phyloP scores from a whole-genome alignment of 2,797 vertebrate genomes.

The Phoebastria nigripes region DNA sequence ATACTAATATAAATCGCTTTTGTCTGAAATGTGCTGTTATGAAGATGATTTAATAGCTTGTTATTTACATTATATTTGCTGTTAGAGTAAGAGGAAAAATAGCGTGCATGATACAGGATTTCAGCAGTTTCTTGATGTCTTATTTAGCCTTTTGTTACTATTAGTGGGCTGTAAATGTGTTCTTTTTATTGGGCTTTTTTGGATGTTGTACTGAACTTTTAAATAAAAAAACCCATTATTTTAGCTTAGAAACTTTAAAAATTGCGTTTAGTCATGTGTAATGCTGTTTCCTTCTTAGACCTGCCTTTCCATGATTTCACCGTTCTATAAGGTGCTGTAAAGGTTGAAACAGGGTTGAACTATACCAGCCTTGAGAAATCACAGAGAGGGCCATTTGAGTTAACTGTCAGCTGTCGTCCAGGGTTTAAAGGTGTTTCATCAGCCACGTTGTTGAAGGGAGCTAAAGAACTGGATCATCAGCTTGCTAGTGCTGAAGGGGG shows the following conservation, averaged over 20 bases:
- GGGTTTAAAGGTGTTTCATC: not conserved
- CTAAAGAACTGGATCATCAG: not conserved
- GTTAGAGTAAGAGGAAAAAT: not conserved
- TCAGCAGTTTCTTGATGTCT: not conserved
- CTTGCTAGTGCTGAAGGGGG: not conserved
- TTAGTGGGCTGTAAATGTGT: not conserved
- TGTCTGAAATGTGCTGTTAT: not conserved
- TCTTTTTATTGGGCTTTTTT: not conserved
- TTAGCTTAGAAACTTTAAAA: not conserved
- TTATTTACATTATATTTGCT: not conserved
- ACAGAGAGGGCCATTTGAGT: not conserved
- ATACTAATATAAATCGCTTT: not conserved
- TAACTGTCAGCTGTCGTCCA: not conserved
- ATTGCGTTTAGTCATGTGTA: not conserved
- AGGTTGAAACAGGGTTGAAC: not conserved
- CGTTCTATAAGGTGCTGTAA: not conserved
- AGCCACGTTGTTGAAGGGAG: not conserved
- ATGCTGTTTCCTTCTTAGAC: not conserved
- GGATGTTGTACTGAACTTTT: not conserved
- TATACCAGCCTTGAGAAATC: not conserved
- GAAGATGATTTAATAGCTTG: not conserved
- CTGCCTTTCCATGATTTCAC: not conserved
- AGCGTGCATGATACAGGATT: fast-evolving
- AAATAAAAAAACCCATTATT: not conserved
- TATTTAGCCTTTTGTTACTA: not conserved